Evolutionary conservation across 2,113 vertebrate genomes (phyloP).

Genomic region (Alces alces): DNA sequence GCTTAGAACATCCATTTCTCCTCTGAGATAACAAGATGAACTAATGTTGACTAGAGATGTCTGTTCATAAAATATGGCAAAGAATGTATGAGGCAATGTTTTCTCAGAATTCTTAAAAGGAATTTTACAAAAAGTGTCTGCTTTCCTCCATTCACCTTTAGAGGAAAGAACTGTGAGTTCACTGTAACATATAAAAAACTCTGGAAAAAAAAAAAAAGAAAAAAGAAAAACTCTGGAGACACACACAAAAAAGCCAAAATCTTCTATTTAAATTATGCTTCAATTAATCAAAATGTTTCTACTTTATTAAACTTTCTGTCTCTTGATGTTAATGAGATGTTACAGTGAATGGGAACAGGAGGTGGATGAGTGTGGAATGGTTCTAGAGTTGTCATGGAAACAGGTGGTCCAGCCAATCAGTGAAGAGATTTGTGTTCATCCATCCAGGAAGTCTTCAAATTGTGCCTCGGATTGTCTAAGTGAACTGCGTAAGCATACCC

Average conservation of each 20-base stretch:
- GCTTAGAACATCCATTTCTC: neutral
- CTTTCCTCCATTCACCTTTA: neutral
- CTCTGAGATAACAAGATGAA: neutral
- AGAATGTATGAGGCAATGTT: neutral
- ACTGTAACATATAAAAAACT: neutral
- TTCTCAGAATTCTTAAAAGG: neutral
- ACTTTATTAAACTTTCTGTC: conserved; percentile 13
- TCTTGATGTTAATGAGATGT: conserved; percentile 38
- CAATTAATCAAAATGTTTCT: conserved; percentile 23
- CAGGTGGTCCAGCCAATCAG: neutral
- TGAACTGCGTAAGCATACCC: neutral
- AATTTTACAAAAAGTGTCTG: neutral
- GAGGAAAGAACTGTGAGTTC: neutral
- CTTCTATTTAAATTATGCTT: neutral
- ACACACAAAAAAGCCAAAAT: neutral
- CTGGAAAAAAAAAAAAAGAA: no score
- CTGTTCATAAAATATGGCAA: neutral
- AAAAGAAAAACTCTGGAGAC: neutral
- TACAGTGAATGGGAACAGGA: neutral
- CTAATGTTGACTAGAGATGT: neutral
- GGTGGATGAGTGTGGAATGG: neutral
- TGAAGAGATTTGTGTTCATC: neutral
- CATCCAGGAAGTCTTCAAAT: neutral
- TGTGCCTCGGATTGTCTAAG: neutral
- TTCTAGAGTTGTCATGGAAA: conserved; percentile 47